Percentiles rank a stretch among this genome's conserved stretches.
Evolutionary conservation across 2,888 invertebrate species (phyloP).

Genomic region (Altica lythri): DNA sequence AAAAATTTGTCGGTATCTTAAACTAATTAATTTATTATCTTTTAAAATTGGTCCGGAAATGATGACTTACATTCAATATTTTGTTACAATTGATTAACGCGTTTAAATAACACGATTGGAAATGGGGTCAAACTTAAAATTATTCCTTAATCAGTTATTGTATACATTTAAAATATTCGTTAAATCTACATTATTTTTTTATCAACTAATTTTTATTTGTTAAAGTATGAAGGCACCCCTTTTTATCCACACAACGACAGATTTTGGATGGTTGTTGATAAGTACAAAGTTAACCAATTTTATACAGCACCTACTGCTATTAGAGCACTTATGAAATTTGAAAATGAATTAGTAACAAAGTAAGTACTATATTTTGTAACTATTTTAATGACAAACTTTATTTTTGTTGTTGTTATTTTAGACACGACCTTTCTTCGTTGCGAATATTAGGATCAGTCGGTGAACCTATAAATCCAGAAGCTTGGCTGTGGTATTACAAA

Average conservation of each 20-base stretch:
- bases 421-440: constrained; percentile 67
- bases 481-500: constrained; percentile 95
- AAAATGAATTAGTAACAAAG: constrained; percentile 81
- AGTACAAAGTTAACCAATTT: constrained; percentile 94
- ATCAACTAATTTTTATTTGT: constrained; percentile 31
- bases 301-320: constrained; percentile 99
- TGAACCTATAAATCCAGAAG: constrained; percentile 98
- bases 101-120: no score
- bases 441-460: constrained; percentile 95
- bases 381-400: not conserved
- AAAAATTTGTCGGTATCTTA: no score
- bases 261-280: constrained; percentile 91
- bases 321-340: constrained; percentile 93
- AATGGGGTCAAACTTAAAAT: no score
- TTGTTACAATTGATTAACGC: no score
- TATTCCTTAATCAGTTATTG: no score
- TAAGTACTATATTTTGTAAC: constrained; percentile 52
- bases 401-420: constrained; percentile 49
- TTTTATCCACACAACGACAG: constrained; percentile 92
- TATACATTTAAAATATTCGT: no score
- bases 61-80: no score
- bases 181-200: no score
- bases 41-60: no score
- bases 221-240: constrained; percentile 94
- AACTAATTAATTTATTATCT: no score